phyloP scores from a whole-genome alignment of 2,113 vertebrate genomes.

The Myrmecophaga tridactyla region DNA sequence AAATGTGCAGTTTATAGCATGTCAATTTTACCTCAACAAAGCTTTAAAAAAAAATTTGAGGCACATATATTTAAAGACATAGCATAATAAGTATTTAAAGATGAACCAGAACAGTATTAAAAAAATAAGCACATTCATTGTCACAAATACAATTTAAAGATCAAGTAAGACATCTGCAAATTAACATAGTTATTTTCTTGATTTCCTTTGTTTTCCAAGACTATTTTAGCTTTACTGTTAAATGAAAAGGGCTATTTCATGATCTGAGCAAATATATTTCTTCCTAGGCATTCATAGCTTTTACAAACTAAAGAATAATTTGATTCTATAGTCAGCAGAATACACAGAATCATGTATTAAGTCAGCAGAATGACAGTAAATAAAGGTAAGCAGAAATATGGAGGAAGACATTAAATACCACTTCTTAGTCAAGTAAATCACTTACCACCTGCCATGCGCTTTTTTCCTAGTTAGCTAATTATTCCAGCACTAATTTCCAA shows the following conservation, averaged over 20 bases:
- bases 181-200: neutral
- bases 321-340: conserved; percentile 40
- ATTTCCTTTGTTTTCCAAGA: conserved; percentile 2
- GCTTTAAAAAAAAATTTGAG: neutral
- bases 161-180: neutral
- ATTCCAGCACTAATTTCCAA: conserved; percentile 44
- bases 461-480: conserved; percentile 51
- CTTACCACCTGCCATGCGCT: conserved; percentile 44
- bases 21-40: neutral
- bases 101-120: neutral
- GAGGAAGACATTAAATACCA: neutral
- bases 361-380: conserved; percentile 44
- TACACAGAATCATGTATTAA: conserved; percentile 18
- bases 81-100: neutral
- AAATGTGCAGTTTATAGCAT: neutral
- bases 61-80: conserved; percentile 23
- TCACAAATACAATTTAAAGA: conserved; percentile 13
- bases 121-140: conserved; percentile 1
- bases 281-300: conserved; percentile 28
- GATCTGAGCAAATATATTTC: neutral
- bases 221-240: conserved; percentile 23
- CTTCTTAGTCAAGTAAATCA: conserved; percentile 51
- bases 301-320: conserved; percentile 35
- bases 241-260: neutral
- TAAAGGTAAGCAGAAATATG: conserved; percentile 30